Base-by-base conservation (phyloP, 2,797 vertebrate species). In the Fistularia commersonii region DNA sequence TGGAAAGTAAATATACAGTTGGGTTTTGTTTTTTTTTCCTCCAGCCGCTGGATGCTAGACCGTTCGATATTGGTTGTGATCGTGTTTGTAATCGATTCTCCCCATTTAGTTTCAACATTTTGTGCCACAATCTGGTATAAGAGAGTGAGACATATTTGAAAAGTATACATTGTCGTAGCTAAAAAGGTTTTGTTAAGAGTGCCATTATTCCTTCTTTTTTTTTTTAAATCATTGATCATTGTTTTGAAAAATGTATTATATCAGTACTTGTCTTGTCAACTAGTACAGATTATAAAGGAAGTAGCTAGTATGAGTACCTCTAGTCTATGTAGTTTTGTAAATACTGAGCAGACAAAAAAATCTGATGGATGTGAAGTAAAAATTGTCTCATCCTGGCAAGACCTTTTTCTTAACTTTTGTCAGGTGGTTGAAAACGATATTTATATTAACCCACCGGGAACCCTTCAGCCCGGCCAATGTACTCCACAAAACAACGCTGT, bases 261-360 rank as follows among this genome's bases (percentile, higher is more conserved):
- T 85, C 60, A 79, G 80, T 82, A 79, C 76, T 77, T 85, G 84
- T 87, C 81, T 87, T 83, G 85, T 85, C 89, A 88, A 75, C 56
- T 86, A 85, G 85, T 87, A 80, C 80, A 77, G 65, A 81, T 74
- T 71, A 82, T 82, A 80, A 80, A 84, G 74, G 76, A 86, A 83
- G 82, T 91, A 91, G 86, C 63, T 87, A 81, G 86, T 81, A 74
- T 70, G 72, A 89, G 85, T 87, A 90, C 85, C 80, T 87, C 81
- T 82, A 82, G 88, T 87, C 73, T 81, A 76, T 80, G 68, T 85
- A 81, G 85, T 84, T 88, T 85, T 87, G 85, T 88, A 86, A 83
- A 87, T 84, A 84, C 57, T 69, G 72, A 87, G 79, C 81, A 66
- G 66, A 64, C 67, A 43, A 75, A 69, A 64, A 23, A 23, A 23